Percentiles rank a stretch among this genome's conserved stretches.
Evolutionary conservation across 1,140 invertebrate genomes (phyloP).

Genomic region (Hyles euphorbiae): DNA sequence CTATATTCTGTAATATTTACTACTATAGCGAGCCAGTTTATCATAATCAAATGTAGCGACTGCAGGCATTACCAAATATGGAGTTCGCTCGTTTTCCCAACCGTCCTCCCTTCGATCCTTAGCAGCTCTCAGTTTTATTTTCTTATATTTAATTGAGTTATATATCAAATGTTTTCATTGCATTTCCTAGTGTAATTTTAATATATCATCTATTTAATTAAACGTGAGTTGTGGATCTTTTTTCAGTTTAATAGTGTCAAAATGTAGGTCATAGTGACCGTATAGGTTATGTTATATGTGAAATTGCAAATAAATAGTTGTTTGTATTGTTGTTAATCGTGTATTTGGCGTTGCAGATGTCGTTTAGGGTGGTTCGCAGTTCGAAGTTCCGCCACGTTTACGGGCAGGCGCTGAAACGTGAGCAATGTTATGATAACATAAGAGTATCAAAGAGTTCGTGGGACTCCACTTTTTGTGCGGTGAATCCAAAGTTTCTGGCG

Average conservation of each 20-base stretch:
- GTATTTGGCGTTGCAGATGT: slow-evolving; percentile 82
- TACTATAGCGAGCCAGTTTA: slow-evolving; percentile 25
- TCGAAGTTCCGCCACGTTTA: slow-evolving; percentile 99
- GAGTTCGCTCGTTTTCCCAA: slow-evolving; percentile 75
- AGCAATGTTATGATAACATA: slow-evolving; percentile 99
- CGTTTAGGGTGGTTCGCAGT: slow-evolving; percentile 95
- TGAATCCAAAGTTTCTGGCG: slow-evolving; percentile 99
- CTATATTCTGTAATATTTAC: slow-evolving; percentile 4
- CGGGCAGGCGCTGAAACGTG: slow-evolving; percentile 95
- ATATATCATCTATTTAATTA: slow-evolving; percentile 55
- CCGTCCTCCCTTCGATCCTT: slow-evolving; percentile 73
- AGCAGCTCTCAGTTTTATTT: slow-evolving; percentile 69
- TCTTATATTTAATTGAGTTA: slow-evolving; percentile 56
- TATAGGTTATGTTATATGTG: slow-evolving; percentile 70
- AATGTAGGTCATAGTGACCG: slow-evolving; percentile 65
- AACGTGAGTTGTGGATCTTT: slow-evolving; percentile 60
- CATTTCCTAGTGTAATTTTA: slow-evolving; percentile 61
- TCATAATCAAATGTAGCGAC: slow-evolving; percentile 59
- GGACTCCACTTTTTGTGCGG: slow-evolving; percentile 99
- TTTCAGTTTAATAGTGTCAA: slow-evolving; percentile 50
- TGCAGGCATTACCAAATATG: slow-evolving; percentile 77
- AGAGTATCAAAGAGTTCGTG: slow-evolving; percentile 98
- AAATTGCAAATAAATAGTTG: slow-evolving; percentile 47
- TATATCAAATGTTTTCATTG: slow-evolving; percentile 69
- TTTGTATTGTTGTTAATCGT: slow-evolving; percentile 50